Evolutionary conservation across 2,888 invertebrate genomes (phyloP).

Genomic region (Myopa tessellatipennis): DNA sequence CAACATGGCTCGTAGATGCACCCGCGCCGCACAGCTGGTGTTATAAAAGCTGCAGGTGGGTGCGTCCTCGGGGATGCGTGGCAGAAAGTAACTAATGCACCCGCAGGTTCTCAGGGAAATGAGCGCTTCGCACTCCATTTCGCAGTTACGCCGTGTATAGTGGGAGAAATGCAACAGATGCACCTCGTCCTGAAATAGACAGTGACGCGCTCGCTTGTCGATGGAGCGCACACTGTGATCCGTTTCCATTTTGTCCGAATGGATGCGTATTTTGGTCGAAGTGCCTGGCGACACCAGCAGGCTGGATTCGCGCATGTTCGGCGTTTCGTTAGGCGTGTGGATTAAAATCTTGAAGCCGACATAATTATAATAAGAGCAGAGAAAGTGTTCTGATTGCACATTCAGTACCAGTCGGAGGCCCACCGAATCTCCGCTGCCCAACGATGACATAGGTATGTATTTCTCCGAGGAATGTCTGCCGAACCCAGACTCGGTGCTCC

Average conservation of each 20-base stretch:
- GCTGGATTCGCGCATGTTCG: slow-evolving; percentile 60
- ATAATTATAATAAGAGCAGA: slow-evolving; percentile 80
- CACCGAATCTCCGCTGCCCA: slow-evolving; percentile 76
- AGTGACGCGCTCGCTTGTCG: slow-evolving; percentile 69
- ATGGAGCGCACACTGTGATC: slow-evolving; percentile 53
- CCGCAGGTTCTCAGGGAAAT: slow-evolving; percentile 70
- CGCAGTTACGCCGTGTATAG: slow-evolving; percentile 82
- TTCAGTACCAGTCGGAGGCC: slow-evolving; percentile 79
- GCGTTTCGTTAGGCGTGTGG: slow-evolving; percentile 62
- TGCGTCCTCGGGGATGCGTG: slow-evolving; percentile 75
- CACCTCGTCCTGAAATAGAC: slow-evolving; percentile 79
- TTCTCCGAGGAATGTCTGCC: slow-evolving; percentile 70
- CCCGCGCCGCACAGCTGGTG: background rate
- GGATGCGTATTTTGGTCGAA: slow-evolving; percentile 61
- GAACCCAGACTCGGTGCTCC: slow-evolving; percentile 80
- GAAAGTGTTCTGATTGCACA: slow-evolving; percentile 78
- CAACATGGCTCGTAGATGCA: background rate
- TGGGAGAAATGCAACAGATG: slow-evolving; percentile 75
- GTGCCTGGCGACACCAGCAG: slow-evolving; percentile 57
- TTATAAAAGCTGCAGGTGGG: slow-evolving; percentile 73
- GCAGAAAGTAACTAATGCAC: slow-evolving; percentile 63
- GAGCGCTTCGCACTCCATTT: slow-evolving; percentile 81
- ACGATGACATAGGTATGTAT: slow-evolving; percentile 70
- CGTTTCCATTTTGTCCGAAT: slow-evolving; percentile 57
- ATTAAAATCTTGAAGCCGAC: slow-evolving; percentile 63